Evolutionary conservation across 2,888 invertebrate genomes (phyloP), one percentile per base, ranked within the genome.

Genomic region (Standfussiana lucernea): DNA sequence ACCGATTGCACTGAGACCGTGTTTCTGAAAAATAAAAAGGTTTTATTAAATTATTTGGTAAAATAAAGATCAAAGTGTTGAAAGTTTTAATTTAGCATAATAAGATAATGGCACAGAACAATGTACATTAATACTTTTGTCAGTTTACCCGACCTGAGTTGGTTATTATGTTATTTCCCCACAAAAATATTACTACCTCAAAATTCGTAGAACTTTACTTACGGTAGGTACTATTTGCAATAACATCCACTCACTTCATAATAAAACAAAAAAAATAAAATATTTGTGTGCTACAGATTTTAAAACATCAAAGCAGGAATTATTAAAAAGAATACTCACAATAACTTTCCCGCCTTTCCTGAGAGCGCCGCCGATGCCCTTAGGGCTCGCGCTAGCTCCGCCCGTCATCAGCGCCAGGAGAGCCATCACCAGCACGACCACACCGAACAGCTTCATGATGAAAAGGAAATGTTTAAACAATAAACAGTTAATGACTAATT

Each of bases 291-390:
- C 21, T 0, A 7, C 6, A 68, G 5, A 5, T 24, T 21, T 28
- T 0, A n/a, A 21, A 53, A 18, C 11, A n/a, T 1, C 21, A 0
- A 28, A 24, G 6, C 6, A 8, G 1, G 1, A 7, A 8, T 28
- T 21, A 8, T 1, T 0, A 40, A 37, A 28, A 35, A 35, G 0
- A 21, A 61, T 72, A 89, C 89, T 89, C 70, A 90, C 91, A 73
- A 89, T 84, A 64, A 80, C 84, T 77, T 89, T 90, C 2, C 88
- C 89, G 6, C 90, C 90, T 67, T 90, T 90, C 67, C 80, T 90
- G 50, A 92, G 79, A 6, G 85, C 83, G 3, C 80, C 40, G 3
- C 79, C 83, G 35, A 83, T 37, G 24, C 80, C 80, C 71, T 84
- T 84, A 32, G 77, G 83, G 21, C 40, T 72, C 1, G 84, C 83